phyloP scores from a whole-genome alignment of 2,888 invertebrate genomes.

The Aproaerema taeniolella region DNA sequence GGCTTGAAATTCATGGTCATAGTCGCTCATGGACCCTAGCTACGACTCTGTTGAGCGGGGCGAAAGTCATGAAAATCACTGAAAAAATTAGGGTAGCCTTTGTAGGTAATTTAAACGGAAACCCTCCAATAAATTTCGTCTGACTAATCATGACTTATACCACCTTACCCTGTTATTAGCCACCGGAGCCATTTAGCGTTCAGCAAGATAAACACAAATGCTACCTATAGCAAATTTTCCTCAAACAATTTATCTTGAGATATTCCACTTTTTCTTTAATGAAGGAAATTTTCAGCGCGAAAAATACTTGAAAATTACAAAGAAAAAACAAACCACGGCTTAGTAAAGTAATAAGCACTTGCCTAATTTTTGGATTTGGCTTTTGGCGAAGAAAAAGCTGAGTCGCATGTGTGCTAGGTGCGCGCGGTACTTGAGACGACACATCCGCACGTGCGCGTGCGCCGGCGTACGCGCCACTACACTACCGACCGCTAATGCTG shows the following conservation, averaged over 20 bases:
- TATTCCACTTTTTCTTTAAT: neutral
- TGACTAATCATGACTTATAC: neutral
- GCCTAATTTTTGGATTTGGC: slow-evolving; percentile 43
- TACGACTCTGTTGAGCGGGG: no score
- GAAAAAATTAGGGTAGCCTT: no score
- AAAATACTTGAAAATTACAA: no score
- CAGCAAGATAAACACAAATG: neutral
- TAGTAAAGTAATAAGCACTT: slow-evolving; percentile 44
- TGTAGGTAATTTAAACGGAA: no score
- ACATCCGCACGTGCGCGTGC: slow-evolving; percentile 44
- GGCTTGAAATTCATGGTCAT: no score
- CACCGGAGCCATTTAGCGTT: neutral
- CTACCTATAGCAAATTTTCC: neutral
- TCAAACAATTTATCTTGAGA: neutral
- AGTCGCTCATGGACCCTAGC: no score
- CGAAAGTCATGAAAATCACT: no score
- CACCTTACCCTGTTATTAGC: neutral
- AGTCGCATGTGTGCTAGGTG: slow-evolving; percentile 50
- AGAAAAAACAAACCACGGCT: no score
- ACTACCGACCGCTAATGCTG: slow-evolving; percentile 32
- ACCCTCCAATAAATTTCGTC: no score
- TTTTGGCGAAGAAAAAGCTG: slow-evolving; percentile 46
- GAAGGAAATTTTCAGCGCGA: neutral
- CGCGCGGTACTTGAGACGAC: slow-evolving; percentile 42
- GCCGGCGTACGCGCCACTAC: slow-evolving; percentile 29